These are phyloP conservation scores for Crax fasciolata DNA, from an alignment of 2,797 vertebrate species.

Conservation along the genomic window DNA sequence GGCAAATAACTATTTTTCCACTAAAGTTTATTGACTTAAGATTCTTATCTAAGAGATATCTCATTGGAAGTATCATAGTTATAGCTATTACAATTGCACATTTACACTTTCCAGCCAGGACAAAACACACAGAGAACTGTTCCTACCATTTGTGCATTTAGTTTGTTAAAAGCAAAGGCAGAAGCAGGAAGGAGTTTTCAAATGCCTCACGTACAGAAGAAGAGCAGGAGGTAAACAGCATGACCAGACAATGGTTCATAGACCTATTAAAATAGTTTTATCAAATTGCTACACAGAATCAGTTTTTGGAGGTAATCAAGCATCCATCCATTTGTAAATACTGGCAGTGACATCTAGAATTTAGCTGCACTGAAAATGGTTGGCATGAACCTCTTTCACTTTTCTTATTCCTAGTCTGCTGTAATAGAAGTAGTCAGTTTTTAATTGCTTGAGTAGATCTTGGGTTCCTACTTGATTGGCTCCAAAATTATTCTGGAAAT, in stretches of 20 bases:
- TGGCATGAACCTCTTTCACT: background rate
- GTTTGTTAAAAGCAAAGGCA: background rate
- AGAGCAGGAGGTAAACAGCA: background rate
- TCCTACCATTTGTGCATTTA: background rate
- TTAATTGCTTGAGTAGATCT: background rate
- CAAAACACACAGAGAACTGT: background rate
- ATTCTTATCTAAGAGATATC: background rate
- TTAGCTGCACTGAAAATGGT: background rate
- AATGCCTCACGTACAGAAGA: background rate
- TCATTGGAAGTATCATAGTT: background rate
- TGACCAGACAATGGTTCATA: background rate
- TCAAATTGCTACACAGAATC: rapidly evolving
- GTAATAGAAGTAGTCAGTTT: background rate
- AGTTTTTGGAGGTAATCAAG: background rate
- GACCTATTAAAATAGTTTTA: background rate
- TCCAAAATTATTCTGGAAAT: background rate
- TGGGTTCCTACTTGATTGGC: background rate
- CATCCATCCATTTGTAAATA: background rate
- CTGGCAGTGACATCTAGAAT: background rate
- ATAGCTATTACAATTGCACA: background rate
- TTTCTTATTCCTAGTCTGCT: background rate
- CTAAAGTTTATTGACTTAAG: background rate
- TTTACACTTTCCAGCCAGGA: background rate
- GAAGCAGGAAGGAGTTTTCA: background rate
- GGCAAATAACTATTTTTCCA: background rate